Conservation (phyloP, 2,797 vertebrate species). For the Octomys mimax region DNA sequence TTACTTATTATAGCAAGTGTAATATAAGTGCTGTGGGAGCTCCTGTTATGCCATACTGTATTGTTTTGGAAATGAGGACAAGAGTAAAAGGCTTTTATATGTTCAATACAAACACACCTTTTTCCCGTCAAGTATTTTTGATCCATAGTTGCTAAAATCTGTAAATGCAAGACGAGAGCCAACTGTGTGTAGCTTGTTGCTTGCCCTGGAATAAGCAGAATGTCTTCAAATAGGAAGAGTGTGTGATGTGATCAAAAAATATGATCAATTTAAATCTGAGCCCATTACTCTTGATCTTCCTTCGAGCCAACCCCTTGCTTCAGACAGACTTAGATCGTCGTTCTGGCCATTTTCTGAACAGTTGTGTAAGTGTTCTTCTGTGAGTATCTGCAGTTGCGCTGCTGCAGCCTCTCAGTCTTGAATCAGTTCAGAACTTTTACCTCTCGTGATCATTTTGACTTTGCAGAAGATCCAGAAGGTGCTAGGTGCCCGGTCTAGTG, state of each 20-base stretch:
- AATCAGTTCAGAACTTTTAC: not conserved
- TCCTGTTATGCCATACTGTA: not conserved
- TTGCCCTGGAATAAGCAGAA: not conserved
- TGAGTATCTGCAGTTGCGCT: not conserved
- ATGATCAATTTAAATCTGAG: not conserved
- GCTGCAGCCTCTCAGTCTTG: not conserved
- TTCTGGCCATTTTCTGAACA: not conserved
- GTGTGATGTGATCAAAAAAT: not conserved
- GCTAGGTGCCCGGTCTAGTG: not conserved
- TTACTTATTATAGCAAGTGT: not conserved
- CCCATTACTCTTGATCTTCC: not conserved
- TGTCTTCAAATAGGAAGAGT: not conserved
- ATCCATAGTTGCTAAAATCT: not conserved
- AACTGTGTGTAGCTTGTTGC: not conserved
- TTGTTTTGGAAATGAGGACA: not conserved
- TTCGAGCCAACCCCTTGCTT: not conserved
- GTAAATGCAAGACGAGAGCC: not conserved
- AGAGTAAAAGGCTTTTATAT: not conserved
- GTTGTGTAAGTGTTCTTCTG: not conserved
- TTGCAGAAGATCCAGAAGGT: not conserved
- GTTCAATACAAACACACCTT: not conserved
- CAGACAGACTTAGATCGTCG: not conserved
- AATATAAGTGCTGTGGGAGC: not conserved
- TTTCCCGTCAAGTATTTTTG: no score
- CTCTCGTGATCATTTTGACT: not conserved